Base-by-base conservation (phyloP, 2,113 vertebrate species). In the Calcarius ornatus region DNA sequence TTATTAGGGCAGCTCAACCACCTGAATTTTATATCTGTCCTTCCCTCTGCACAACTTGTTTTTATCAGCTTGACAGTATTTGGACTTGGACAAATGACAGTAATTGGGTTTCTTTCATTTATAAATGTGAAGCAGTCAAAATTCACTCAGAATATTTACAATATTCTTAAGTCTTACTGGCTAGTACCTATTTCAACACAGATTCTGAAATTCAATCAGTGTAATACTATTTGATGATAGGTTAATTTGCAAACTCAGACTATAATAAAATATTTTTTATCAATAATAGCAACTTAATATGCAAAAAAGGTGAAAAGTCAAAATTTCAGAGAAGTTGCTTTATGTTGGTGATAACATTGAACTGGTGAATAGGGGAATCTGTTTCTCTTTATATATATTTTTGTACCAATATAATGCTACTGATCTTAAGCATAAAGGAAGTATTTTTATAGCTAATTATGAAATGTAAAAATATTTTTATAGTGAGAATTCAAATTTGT, bases 1-100 rank as follows among this genome's bases (percentile, higher is more conserved):
- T 79, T 88, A 71, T 73, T 47, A 86, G 86, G 78, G 69, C 76
- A 88, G 90, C 76, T 93, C 84, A 96, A 59, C 20, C 72, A 94
- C 84, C 51, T 70, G 81, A 86, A 89, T 78, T 88, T 93, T n/a
- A 76, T 57, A 90, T 70, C 27, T 38, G 20, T 30, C 31, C 43
- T 70, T 68, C 45, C 40, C 18, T 38, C 31, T 13, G 50, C 16
- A 87, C 81, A 84, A 88, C 88, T 96, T 97, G 96, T 50, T 97
- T 88, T 90, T 80, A 92, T 96, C 94, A 96, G 45, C 57, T 77
- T 86, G 95, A 92, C 90, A 91, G 88, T 93, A 97, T 95, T 81
- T 97, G 84, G 96, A 90, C 94, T 90, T 87, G 51, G 73, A 48
- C 54, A 88, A 94, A 94, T 45, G 50, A 75, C 45, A 93, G 64